Percentiles rank a stretch among this genome's conserved stretches.
These are phyloP conservation scores for Ectropis grisescens DNA, from an alignment of 1,140 invertebrate genomes.

Conservation along the genomic window DNA sequence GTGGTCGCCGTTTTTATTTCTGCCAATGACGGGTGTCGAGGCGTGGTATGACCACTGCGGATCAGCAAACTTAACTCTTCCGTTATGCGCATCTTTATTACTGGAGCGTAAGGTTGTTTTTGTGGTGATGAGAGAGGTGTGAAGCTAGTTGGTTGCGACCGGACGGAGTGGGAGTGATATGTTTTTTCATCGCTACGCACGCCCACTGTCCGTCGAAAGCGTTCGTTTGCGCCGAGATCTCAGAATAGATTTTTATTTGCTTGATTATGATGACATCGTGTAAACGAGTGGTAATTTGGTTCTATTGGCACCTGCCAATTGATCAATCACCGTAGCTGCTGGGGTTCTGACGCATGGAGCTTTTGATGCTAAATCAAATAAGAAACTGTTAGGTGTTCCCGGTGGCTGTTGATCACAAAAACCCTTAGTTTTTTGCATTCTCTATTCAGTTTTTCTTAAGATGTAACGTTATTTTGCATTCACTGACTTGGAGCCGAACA, in stretches of 20 bases:
- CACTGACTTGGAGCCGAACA: too few species aligned
- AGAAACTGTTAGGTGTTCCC: too few species aligned
- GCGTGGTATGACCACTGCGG: conserved; percentile 48
- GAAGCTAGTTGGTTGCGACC: conserved; percentile 35
- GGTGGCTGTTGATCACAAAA: too few species aligned
- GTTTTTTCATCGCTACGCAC: conserved; percentile 57
- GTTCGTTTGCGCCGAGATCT: conserved; percentile 35
- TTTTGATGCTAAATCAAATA: too few species aligned
- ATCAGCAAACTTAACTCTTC: conserved; percentile 22
- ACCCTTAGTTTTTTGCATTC: too few species aligned
- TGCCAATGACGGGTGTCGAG: conserved; percentile 66
- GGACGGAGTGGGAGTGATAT: conserved; percentile 61
- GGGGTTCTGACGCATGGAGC: too few species aligned
- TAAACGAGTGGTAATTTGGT: too few species aligned
- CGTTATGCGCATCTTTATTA: conserved; percentile 21
- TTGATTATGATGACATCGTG: not conserved
- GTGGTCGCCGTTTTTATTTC: conserved; percentile 66
- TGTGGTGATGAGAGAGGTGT: conserved; percentile 4
- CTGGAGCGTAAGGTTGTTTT: conserved; percentile 28
- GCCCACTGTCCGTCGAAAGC: conserved; percentile 48
- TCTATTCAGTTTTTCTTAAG: too few species aligned
- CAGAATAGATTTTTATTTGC: conserved; percentile 25
- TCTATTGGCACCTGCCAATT: too few species aligned
- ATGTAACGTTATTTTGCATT: too few species aligned
- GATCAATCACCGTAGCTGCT: too few species aligned